Conservation (phyloP, 2,888 invertebrate genomes). For the Hirtodrosophila confusa region DNA sequence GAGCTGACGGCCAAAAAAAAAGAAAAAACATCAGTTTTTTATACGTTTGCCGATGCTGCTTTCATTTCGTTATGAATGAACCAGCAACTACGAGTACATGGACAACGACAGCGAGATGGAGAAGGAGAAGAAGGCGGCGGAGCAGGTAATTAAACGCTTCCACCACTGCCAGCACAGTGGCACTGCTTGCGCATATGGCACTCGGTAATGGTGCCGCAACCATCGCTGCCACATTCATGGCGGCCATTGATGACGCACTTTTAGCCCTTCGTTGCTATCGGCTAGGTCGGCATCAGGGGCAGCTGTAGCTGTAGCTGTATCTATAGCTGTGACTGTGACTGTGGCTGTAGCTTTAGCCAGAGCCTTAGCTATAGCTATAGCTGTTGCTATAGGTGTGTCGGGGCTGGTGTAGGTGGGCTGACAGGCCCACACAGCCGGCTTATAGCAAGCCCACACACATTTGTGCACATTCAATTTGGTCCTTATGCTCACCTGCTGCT, state of each 20-base stretch:
- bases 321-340: neutral
- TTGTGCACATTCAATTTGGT: constrained; percentile 53
- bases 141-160: constrained; percentile 61
- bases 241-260: constrained; percentile 82
- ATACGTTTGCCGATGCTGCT: constrained; percentile 18
- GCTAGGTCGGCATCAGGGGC: constrained; percentile 31
- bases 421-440: constrained; percentile 53
- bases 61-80: constrained; percentile 69
- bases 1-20: constrained; percentile 50
- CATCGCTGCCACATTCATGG: constrained; percentile 60
- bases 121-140: constrained; percentile 22
- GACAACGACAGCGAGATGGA: constrained; percentile 16
- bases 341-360: neutral
- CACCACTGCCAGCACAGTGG: constrained; percentile 4
- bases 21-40: constrained; percentile 22
- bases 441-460: constrained; percentile 36
- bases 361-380: neutral
- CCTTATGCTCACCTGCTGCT: constrained; percentile 71
- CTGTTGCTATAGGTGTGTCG: constrained; percentile 9
- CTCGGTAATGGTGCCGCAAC: constrained; percentile 48
- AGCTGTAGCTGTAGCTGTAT: constrained; percentile 5
- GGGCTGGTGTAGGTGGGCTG: constrained; percentile 23
- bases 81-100: constrained; percentile 15
- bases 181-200: constrained; percentile 36
- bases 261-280: constrained; percentile 80